Percentiles rank a stretch among this genome's conserved stretches.
Conservation (phyloP, 2,113 vertebrate genomes). For the Peromyscus leucopus region DNA sequence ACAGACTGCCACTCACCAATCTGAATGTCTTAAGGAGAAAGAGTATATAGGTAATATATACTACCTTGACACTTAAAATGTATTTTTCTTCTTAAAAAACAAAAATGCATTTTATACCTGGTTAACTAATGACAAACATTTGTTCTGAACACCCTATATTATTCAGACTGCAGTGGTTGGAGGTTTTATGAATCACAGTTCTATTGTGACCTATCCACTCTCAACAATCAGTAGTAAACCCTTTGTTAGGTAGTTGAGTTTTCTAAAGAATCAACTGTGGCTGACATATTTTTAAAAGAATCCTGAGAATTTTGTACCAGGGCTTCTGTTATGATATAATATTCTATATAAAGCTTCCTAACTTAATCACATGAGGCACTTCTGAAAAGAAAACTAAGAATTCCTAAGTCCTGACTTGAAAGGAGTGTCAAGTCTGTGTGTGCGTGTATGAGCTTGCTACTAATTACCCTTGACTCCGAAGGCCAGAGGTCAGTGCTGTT, state of each 20-base stretch:
- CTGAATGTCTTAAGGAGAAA: conserved; percentile 58
- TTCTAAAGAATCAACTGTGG: conserved; percentile 73
- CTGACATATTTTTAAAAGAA: conserved; percentile 73
- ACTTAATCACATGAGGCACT: conserved; percentile 22
- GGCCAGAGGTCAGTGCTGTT: conserved; percentile 66
- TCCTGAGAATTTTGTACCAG: conserved; percentile 53
- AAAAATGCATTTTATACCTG: conserved; percentile 74
- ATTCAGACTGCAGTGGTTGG: conserved; percentile 62
- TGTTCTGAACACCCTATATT: conserved; percentile 73
- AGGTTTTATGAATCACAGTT: conserved; percentile 74
- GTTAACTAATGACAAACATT: conserved; percentile 73
- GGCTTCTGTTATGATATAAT: conserved; percentile 30
- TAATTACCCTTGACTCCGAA: conserved; percentile 72
- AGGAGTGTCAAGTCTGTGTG: conserved; percentile 54
- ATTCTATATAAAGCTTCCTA: conserved; percentile 52
- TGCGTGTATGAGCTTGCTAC: conserved; percentile 8
- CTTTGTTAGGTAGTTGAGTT: conserved; percentile 31
- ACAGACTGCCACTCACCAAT: conserved; percentile 24
- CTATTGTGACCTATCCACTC: conserved; percentile 61
- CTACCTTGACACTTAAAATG: conserved; percentile 44
- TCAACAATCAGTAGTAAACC: conserved; percentile 66
- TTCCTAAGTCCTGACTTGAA: conserved; percentile 50
- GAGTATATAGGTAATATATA: conserved; percentile 46
- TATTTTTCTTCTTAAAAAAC: conserved; percentile 78
- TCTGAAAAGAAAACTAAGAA: conserved; percentile 72